Evolutionary conservation across 64 coral and sea anemone genomes (phyloP).

Genomic region (Astreopora myriophthalma): DNA sequence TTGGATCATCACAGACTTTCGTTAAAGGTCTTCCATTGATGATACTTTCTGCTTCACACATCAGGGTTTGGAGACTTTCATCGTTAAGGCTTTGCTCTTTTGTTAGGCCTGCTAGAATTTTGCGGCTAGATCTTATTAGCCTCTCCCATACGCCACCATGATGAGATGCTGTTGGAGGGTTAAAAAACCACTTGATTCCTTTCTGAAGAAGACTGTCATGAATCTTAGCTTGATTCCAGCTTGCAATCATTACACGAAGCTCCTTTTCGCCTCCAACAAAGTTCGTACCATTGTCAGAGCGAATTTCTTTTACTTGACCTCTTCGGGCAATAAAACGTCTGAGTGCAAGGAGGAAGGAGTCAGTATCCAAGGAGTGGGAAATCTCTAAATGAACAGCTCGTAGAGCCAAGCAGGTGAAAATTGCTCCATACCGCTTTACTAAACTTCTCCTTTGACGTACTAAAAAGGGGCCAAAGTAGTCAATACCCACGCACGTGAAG

Average conservation of each 20-base stretch:
- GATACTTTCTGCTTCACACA: too few relatives aligned
- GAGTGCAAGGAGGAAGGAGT: background rate
- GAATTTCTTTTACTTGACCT: background rate
- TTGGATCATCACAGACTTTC: too few relatives aligned
- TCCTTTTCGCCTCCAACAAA: too few relatives aligned
- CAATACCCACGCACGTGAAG: background rate
- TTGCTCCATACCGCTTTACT: background rate
- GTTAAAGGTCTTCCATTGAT: too few relatives aligned
- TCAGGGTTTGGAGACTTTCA: background rate
- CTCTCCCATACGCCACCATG: conserved; percentile 37
- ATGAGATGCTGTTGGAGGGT: conserved; percentile 44
- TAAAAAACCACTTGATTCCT: conserved; percentile 25
- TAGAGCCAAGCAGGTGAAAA: background rate
- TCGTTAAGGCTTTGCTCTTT: background rate
- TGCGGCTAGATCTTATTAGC: background rate
- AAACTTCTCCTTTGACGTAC: background rate
- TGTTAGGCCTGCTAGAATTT: background rate
- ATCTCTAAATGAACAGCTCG: background rate
- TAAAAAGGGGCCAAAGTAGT: background rate
- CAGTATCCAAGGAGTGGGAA: background rate
- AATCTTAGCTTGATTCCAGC: too few relatives aligned
- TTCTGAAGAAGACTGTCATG: conserved; percentile 4
- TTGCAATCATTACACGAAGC: too few relatives aligned
- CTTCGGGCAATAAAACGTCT: background rate
- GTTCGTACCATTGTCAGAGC: background rate